These are phyloP conservation scores for Fringilla coelebs DNA, from an alignment of 2,797 vertebrate species.

Conservation along the genomic window DNA sequence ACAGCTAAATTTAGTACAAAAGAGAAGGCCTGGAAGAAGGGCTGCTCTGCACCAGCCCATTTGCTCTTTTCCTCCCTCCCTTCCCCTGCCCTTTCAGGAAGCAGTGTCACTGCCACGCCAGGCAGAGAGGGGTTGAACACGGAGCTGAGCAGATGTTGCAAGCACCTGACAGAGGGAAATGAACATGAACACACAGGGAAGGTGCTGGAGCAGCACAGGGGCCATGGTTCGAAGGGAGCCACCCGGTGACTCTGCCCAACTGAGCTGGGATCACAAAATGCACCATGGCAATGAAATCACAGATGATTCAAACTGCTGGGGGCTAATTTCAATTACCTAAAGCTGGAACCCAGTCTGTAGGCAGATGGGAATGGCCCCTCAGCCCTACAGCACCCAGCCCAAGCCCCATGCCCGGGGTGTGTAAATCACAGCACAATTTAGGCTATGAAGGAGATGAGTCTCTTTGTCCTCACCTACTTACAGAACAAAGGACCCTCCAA, in stretches of 20 bases:
- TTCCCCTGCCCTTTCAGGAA: background rate
- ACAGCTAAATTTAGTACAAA: background rate
- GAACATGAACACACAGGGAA: background rate
- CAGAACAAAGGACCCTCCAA: background rate
- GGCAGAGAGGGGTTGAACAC: background rate
- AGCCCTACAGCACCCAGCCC: background rate
- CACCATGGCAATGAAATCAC: background rate
- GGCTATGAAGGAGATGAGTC: background rate
- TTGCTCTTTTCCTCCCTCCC: background rate
- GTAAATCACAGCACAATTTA: background rate
- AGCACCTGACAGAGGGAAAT: background rate
- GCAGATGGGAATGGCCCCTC: fast-evolving
- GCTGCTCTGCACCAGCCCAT: background rate
- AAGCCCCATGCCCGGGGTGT: background rate
- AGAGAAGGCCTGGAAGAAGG: background rate
- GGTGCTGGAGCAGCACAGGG: background rate
- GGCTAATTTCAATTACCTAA: background rate
- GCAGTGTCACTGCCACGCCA: background rate
- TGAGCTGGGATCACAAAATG: background rate
- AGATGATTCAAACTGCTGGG: background rate
- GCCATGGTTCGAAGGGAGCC: fast-evolving
- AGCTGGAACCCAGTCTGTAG: background rate
- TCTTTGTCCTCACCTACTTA: background rate
- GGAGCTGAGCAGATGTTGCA: background rate
- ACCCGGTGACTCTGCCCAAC: fast-evolving